A percentile compares a stretch with the other conserved stretches of the same genome.
These are phyloP conservation scores for Psilopsiagon aymara DNA, from an alignment of 2,113 vertebrate genomes.

Conservation along the genomic window DNA sequence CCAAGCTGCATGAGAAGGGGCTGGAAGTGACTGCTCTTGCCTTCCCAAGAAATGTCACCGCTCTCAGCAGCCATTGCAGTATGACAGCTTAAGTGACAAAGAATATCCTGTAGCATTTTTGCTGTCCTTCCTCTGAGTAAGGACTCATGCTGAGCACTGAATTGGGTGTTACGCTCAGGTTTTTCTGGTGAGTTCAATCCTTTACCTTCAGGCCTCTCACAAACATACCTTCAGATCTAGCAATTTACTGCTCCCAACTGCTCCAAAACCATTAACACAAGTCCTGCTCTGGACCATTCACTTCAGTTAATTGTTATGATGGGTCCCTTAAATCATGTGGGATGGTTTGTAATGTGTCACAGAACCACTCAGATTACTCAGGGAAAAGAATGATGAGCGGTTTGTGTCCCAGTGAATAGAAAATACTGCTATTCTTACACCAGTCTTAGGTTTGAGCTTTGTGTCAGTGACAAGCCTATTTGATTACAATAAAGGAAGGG, in stretches of 20 bases:
- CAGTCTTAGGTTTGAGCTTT: neutral
- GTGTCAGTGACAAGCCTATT: conserved; percentile 20
- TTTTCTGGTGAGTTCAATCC: neutral
- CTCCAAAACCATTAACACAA: neutral
- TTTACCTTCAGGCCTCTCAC: neutral
- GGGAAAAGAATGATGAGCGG: neutral
- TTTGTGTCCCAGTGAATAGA: neutral
- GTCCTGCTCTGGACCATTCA: neutral
- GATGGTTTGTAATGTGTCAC: neutral
- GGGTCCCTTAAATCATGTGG: neutral
- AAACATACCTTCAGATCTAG: neutral
- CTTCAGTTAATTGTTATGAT: neutral
- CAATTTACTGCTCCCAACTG: neutral
- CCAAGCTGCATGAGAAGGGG: neutral
- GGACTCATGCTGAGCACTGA: accelerated
- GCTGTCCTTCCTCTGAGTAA: neutral
- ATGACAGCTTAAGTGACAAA: neutral
- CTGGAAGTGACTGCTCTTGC: neutral
- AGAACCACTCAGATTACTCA: neutral
- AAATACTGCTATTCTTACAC: neutral
- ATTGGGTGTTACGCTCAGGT: accelerated
- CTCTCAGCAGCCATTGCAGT: neutral
- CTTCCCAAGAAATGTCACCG: neutral
- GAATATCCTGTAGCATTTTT: neutral
- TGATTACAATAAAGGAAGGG: neutral